These are phyloP conservation scores for Caenorhabditis remanei DNA, from an alignment of 1,140 invertebrate species.

Conservation along the genomic window DNA sequence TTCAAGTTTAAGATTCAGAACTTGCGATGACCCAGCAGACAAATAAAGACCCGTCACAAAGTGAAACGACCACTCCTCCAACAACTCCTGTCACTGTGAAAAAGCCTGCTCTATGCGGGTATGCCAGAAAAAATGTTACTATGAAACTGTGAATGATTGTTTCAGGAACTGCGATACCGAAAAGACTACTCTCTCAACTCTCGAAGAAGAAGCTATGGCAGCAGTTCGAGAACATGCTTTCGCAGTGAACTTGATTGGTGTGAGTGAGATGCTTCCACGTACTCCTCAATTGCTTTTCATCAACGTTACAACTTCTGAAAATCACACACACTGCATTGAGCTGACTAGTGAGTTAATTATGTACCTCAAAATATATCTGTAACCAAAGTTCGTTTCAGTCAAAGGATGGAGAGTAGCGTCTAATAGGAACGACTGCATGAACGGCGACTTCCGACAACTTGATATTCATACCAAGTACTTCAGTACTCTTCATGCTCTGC, in stretches of 20 bases:
- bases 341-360: conserved; percentile 18
- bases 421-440: conserved; percentile 61
- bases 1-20: background rate
- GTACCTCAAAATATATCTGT: background rate
- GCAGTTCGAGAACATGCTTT: conserved; percentile 57
- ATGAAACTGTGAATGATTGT: background rate
- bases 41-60: background rate
- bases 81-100: conserved; percentile 26
- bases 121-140: background rate
- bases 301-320: conserved; percentile 60
- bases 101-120: conserved; percentile 13
- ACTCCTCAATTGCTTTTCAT: conserved; percentile 61
- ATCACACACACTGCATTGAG: conserved; percentile 61
- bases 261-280: conserved; percentile 63
- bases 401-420: conserved; percentile 61
- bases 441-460: conserved; percentile 62
- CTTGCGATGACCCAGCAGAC: conserved; percentile 2
- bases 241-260: conserved; percentile 46
- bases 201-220: conserved; percentile 58
- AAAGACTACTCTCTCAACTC: conserved; percentile 7
- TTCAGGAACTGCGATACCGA: conserved; percentile 52
- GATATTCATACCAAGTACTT: conserved; percentile 60
- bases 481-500: conserved; percentile 42
- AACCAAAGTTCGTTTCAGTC: background rate
- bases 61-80: conserved; percentile 33